Base-by-base conservation (phyloP, 2,797 vertebrate genomes). In the Schizothorax lantsangensis region DNA sequence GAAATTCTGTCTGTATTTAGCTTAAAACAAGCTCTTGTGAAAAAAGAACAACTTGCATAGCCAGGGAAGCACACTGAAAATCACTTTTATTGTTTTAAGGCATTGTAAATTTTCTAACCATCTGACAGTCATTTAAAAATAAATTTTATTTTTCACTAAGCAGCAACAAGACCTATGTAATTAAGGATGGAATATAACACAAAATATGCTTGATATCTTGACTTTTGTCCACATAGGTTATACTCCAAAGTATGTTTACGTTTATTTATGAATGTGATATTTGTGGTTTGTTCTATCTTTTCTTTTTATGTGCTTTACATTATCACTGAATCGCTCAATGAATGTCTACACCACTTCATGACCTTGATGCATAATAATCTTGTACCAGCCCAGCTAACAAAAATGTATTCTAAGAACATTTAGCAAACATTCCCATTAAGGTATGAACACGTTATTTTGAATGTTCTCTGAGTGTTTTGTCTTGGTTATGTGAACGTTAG, bases 221-320 rank as follows among this genome's bases (percentile, higher is more conserved):
- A 33, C 6, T 19, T 62, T 45, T 80, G 57, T 64, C n/a, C 33
- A 64, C 57, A 30, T 30, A 26, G 26, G 21, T 79, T 62, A 38
- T 54, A 38, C 45, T 30, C 33, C 12, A 40, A 72, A 54, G 49
- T 72, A n/a, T 83, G 66, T 72, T 57, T 72, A 17, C 6, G 47
- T 57, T 57, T 38, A 83, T 83, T 82, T 72, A 83, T 83, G 49
- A 72, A 57, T 57, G 47, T 72, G 23, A 83, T 26, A 26, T 83
- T 12, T 82, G 14, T 71, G 47, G 17, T 12, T 68, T 66, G 15
- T 59, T 79, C 11, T 6, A 4, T 69, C 11, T 15, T 75, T 52
- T 30, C 15, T 52, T 52, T 91, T 90, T 71, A 73, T 91, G 88
- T 86, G 6, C 33, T 72, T 84, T 72, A 59, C 14, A 33, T 15